Percentiles rank a stretch among this genome's conserved stretches.
Evolutionary conservation across 2,888 invertebrate species (phyloP).

Genomic region (Chrysina gloriosa): DNA sequence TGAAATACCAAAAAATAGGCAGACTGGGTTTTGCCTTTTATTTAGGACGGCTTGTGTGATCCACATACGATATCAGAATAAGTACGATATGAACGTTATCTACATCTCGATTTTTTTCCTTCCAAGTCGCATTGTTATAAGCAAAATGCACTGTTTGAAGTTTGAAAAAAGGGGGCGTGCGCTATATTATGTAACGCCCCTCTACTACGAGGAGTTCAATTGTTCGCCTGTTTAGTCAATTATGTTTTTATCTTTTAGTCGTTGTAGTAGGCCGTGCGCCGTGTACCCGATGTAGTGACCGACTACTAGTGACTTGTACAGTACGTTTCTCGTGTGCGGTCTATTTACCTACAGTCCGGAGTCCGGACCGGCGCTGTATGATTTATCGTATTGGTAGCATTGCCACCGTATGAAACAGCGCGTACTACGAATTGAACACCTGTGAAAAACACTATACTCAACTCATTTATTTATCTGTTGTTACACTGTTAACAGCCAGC

Average conservation of each 20-base stretch:
- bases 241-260: conserved; percentile 8
- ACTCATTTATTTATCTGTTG: conserved; percentile 25
- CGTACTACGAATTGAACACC: conserved; percentile 8
- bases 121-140: not conserved
- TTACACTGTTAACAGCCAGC: not conserved
- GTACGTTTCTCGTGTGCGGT: no score
- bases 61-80: no score
- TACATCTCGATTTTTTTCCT: not conserved
- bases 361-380: not conserved
- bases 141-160: not conserved
- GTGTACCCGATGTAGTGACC: conserved; percentile 1
- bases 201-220: conserved; percentile 13
- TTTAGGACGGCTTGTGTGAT: no score
- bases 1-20: no score
- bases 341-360: not conserved
- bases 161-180: conserved; percentile 33
- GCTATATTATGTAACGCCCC: conserved; percentile 37
- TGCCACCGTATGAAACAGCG: conserved; percentile 3
- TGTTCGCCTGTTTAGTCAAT: conserved; percentile 19
- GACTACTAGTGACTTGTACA: not conserved
- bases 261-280: not conserved
- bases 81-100: no score
- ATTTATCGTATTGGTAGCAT: conserved; percentile 14
- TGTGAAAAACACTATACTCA: conserved; percentile 3
- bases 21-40: no score